A percentile compares a stretch with the other conserved stretches of the same genome.
These are phyloP conservation scores for Pogona vitticeps DNA, from an alignment of 2,113 vertebrate genomes.

Conservation along the genomic window DNA sequence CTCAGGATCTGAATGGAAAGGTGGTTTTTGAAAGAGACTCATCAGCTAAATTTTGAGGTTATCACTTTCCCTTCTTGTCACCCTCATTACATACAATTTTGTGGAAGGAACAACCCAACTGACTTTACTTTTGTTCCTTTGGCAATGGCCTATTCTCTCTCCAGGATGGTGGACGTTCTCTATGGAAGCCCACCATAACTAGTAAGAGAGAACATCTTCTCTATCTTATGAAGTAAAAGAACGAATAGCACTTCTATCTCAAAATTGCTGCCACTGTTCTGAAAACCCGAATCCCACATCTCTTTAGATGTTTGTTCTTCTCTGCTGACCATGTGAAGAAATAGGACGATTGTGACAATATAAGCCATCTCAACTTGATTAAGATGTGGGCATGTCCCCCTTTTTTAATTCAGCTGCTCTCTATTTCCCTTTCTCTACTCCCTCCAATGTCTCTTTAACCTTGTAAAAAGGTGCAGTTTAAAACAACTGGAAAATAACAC, in stretches of 20 bases:
- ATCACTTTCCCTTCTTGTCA: no score
- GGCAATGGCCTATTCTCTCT: no score
- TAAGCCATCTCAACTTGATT: neutral
- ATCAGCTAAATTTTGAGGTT: no score
- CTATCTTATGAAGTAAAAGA: neutral
- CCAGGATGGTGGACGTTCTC: no score
- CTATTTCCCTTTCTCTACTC: neutral
- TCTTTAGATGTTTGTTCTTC: neutral
- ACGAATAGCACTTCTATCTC: neutral
- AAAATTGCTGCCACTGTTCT: neutral
- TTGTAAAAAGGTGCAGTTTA: neutral
- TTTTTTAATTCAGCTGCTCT: neutral
- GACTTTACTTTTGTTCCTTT: no score
- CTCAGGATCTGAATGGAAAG: neutral
- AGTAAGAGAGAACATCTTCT: neutral
- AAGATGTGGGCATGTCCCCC: neutral
- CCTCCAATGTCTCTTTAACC: neutral
- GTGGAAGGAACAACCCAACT: no score
- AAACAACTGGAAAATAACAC: neutral
- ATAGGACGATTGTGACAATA: neutral
- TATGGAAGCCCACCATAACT: neutral
- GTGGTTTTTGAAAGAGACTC: no score
- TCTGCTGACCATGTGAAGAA: neutral
- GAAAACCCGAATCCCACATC: neutral
- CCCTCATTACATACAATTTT: no score